phyloP scores from a whole-genome alignment of 1,140 invertebrate genomes.

The Drosophila mauritiana region DNA sequence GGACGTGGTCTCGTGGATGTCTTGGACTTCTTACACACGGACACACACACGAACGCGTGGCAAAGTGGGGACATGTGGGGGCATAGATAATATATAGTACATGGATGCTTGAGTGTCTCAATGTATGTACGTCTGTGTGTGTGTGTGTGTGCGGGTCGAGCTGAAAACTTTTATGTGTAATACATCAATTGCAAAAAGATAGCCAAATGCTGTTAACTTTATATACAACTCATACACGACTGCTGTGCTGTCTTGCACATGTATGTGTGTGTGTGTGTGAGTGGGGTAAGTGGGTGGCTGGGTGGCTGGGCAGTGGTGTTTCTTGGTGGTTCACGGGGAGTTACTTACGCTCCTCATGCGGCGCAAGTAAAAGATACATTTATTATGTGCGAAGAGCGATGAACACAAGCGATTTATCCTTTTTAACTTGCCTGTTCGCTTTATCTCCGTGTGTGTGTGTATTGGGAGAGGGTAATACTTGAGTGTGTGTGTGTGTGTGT shows the following conservation, averaged over 20 bases:
- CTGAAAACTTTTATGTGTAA: constrained; percentile 84
- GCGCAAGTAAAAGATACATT: constrained; percentile 83
- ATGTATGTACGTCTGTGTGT: constrained; percentile 24
- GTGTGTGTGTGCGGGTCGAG: constrained; percentile 38
- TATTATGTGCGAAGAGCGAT: constrained; percentile 84
- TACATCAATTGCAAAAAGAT: constrained; percentile 85
- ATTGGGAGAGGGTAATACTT: not conserved
- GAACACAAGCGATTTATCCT: constrained; percentile 84
- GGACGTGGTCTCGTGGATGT: constrained; percentile 72
- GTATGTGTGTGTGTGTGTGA: constrained; percentile 8
- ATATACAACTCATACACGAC: constrained; percentile 71
- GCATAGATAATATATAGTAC: constrained; percentile 55
- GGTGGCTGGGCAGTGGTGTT: not conserved
- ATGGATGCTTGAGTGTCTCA: constrained; percentile 42
- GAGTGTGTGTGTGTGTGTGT: constrained; percentile 36
- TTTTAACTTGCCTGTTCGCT: constrained; percentile 75
- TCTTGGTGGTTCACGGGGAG: constrained; percentile 50
- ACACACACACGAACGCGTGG: not conserved
- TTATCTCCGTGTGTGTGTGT: constrained; percentile 21
- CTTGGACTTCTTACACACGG: constrained; percentile 65
- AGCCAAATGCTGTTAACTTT: constrained; percentile 83
- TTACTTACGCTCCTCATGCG: constrained; percentile 76
- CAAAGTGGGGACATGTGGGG: constrained; percentile 3
- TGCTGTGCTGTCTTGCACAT: not conserved
- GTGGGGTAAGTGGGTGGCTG: constrained; percentile 33